phyloP scores from a whole-genome alignment of 2,888 invertebrate species.

The Lordiphosa fenestrarum region DNA sequence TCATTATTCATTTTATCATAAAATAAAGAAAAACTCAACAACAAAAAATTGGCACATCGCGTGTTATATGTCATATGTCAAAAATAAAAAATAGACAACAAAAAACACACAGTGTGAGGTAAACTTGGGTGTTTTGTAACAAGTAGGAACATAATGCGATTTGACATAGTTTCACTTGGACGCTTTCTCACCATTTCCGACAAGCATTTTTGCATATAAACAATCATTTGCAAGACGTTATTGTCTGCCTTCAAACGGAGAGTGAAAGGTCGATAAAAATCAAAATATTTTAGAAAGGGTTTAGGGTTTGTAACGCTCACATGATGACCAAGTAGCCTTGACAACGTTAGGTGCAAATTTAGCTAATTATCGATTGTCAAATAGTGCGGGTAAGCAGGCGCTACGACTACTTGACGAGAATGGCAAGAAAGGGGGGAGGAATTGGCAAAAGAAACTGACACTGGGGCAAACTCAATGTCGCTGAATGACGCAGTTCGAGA shows the following conservation, averaged over 20 bases:
- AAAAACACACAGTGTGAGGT: slow-evolving; percentile 23
- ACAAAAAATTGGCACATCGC: slow-evolving; percentile 34
- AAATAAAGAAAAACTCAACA: slow-evolving; percentile 5
- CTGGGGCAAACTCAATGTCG: too few species aligned
- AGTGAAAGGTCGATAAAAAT: slow-evolving; percentile 13
- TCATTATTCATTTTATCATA: not conserved
- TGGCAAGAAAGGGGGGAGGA: too few species aligned
- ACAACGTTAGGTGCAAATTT: slow-evolving; percentile 7
- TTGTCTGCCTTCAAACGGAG: not conserved
- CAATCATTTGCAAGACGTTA: slow-evolving; percentile 6
- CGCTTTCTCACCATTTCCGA: slow-evolving; percentile 41
- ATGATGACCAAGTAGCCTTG: slow-evolving; percentile 31
- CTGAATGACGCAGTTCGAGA: too few species aligned
- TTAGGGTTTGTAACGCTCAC: slow-evolving; percentile 25
- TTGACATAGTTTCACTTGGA: slow-evolving; percentile 57
- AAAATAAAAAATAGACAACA: not conserved
- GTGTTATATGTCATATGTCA: slow-evolving; percentile 36
- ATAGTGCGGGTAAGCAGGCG: too few species aligned
- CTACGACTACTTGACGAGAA: too few species aligned
- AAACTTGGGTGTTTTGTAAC: slow-evolving; percentile 30
- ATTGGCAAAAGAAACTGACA: too few species aligned
- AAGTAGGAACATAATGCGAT: slow-evolving; percentile 53
- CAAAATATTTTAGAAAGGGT: not conserved
- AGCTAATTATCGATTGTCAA: too few species aligned
- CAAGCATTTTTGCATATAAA: slow-evolving; percentile 4